Evolutionary conservation across 2,113 vertebrate species (phyloP), one percentile per base, ranked within the genome.

Genomic region (Brachyhypopomus occidentalis): DNA sequence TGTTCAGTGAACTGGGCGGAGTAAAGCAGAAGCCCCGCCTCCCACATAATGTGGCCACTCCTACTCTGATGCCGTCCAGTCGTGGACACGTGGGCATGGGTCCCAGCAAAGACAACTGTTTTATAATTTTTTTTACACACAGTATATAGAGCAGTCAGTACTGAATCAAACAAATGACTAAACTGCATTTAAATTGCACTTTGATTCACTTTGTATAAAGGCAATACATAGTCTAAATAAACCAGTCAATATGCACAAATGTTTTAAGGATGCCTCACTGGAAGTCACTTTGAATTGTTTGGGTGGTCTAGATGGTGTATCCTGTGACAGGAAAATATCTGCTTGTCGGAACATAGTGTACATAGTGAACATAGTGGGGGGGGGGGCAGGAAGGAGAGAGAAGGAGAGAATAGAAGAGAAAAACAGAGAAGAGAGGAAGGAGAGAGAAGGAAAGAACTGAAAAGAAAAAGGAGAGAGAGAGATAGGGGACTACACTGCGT

Each of bases 381-480:
- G 23, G 20, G 48, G 75, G 59, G 41, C 3, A 17, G 19, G 27
- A 30, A 6, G 9, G 41, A 41, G 9, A 41, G 41, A 9, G 41
- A 41, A 9, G 8, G 8, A 41, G 41, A 41, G 2, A 41, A 66
- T 66, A 20, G 30, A 60, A 60, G 59, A n/a, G 3, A 60, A 36
- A 23, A 22, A 41, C 6, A 59, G 55, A 23, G 55, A 36, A 20
- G 23, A 36, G 60, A 19, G 77, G 86, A 72, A 25, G 83, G 19
- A 59, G 30, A 34, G 23, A 56, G 25, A 34, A 2, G 2, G 27
- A 34, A 7, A 34, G 4, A 25, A 0, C 0, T 3, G 27, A 27
- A 30, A 16, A 30, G 16, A 30, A 16, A 41, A 11, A 79, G 19
- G 30, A 30, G 19, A 22, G 16, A 34, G 27, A 66, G 14, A 56